These are phyloP conservation scores for Rallus crepitans DNA, from an alignment of 2,797 vertebrate species.

Conservation along the genomic window DNA sequence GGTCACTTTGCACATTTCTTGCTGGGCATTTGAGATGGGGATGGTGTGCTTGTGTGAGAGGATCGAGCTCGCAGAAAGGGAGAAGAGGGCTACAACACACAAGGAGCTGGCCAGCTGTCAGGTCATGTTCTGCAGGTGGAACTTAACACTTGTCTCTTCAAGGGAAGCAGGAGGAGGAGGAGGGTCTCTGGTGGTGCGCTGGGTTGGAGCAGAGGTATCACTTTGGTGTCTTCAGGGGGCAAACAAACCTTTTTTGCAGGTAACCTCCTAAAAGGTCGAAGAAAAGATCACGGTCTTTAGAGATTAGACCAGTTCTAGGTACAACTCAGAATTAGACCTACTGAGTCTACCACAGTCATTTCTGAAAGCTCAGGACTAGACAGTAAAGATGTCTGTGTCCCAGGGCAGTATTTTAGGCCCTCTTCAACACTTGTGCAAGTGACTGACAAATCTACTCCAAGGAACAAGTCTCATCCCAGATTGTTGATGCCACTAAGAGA, in stretches of 20 bases:
- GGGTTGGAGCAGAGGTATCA: background rate
- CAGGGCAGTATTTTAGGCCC: background rate
- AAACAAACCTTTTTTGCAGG: background rate
- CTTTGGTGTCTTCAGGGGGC: background rate
- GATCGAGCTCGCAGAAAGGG: background rate
- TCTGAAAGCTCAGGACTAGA: background rate
- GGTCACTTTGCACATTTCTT: background rate
- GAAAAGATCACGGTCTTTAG: background rate
- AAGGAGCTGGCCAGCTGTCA: background rate
- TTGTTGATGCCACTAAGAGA: background rate
- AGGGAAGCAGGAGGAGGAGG: background rate
- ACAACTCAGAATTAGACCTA: background rate
- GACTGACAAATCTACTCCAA: background rate
- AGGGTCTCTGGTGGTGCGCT: fast-evolving
- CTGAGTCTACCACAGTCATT: background rate
- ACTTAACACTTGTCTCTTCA: background rate
- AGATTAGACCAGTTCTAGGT: background rate
- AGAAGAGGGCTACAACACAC: background rate
- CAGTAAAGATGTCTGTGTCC: background rate
- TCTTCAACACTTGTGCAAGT: background rate
- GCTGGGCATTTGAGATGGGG: background rate
- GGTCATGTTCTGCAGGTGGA: background rate
- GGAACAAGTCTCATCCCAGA: background rate
- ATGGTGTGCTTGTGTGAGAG: background rate
- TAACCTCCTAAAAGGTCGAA: background rate